Percentiles rank a stretch among this genome's conserved stretches.
These are phyloP conservation scores for Aphodius sticticus DNA, from an alignment of 2,888 invertebrate species.

Conservation along the genomic window DNA sequence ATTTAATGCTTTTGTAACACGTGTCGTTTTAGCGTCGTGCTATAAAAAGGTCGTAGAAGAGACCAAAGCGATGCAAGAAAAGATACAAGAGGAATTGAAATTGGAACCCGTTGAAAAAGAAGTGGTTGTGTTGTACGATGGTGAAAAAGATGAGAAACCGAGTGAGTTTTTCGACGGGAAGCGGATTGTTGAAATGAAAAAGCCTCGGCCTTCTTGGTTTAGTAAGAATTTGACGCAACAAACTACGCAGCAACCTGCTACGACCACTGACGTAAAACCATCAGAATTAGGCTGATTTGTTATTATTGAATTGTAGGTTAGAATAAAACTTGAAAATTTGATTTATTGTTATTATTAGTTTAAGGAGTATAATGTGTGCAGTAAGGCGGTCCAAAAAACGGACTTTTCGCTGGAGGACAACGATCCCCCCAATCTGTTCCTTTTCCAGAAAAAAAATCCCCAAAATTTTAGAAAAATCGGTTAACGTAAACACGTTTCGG, in stretches of 20 bases:
- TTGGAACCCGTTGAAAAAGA: conserved; percentile 82
- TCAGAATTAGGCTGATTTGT: conserved; percentile 66
- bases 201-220: conserved; percentile 88
- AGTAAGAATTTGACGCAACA: conserved; percentile 83
- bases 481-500: too few species aligned
- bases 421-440: too few species aligned
- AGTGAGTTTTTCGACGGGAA: conserved; percentile 73
- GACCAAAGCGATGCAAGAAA: conserved; percentile 80
- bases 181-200: conserved; percentile 85
- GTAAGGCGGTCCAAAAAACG: too few species aligned
- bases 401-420: too few species aligned
- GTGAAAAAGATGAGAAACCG: conserved; percentile 74
- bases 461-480: too few species aligned
- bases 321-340: neutral
- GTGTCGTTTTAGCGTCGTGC: conserved; percentile 74
- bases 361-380: neutral
- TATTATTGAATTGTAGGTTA: neutral
- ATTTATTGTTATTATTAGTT: neutral
- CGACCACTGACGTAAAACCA: conserved; percentile 78
- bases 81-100: conserved; percentile 75
- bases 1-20: conserved; percentile 28
- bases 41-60: conserved; percentile 84
- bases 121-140: conserved; percentile 85
- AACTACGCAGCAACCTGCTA: conserved; percentile 74
- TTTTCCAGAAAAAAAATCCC: too few species aligned